Percentiles rank a stretch among this genome's conserved stretches.
phyloP scores from a whole-genome alignment of 2,888 invertebrate genomes.

The Ophioninae sp. region DNA sequence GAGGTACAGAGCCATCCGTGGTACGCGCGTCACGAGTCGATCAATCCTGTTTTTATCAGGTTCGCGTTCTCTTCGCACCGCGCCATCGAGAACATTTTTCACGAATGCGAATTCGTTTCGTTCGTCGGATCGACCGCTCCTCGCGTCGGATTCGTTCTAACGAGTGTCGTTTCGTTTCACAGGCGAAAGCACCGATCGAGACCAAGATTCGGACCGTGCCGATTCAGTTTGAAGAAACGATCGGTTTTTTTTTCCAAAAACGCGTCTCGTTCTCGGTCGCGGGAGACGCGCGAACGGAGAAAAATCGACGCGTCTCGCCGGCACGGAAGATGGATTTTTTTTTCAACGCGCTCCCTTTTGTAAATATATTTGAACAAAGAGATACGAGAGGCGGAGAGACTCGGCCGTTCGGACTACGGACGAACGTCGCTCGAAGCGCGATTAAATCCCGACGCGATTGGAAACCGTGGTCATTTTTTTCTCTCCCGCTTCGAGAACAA shows the following conservation, averaged over 20 bases:
- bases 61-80: neutral
- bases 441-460: neutral
- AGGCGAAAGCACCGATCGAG: conserved; percentile 37
- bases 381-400: neutral
- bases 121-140: conserved; percentile 2
- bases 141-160: conserved; percentile 29
- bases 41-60: conserved; percentile 5
- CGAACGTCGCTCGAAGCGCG: neutral
- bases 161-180: conserved; percentile 36
- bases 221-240: conserved; percentile 24
- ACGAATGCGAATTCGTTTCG: conserved; percentile 52
- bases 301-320: neutral
- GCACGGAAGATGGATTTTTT: neutral
- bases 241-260: neutral
- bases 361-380: conserved; percentile 35
- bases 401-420: neutral
- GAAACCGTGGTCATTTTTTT: too few species aligned
- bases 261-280: neutral
- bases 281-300: neutral
- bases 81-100: conserved; percentile 4
- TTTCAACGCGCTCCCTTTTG: neutral
- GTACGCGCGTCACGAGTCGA: conserved; percentile 28
- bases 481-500: too few species aligned
- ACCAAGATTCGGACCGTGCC: conserved; percentile 21
- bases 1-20: conserved; percentile 13